phyloP scores from a whole-genome alignment of 2,113 vertebrate species.

The Lophius piscatorius region DNA sequence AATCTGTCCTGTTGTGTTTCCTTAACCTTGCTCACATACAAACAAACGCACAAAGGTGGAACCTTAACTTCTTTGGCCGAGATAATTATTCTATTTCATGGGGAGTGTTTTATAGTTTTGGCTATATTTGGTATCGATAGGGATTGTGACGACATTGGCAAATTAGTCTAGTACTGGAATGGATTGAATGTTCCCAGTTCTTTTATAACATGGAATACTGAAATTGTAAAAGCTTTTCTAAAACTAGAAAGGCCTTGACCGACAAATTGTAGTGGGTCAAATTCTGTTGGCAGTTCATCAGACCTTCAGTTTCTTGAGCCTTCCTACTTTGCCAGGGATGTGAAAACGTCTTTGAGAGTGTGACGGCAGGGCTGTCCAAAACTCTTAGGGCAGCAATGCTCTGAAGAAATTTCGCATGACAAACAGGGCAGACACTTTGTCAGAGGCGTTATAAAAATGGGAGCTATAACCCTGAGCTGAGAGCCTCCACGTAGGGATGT shows the following conservation, averaged over 20 bases:
- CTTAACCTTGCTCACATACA: too few relatives aligned
- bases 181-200: background rate
- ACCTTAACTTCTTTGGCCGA: too few relatives aligned
- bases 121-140: too few relatives aligned
- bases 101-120: too few relatives aligned
- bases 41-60: too few relatives aligned
- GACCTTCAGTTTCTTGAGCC: constrained; percentile 12
- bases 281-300: constrained; percentile 30
- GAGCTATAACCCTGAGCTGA: background rate
- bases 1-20: too few relatives aligned
- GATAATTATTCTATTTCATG: too few relatives aligned
- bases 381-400: background rate
- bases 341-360: constrained; percentile 15
- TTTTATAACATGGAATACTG: background rate
- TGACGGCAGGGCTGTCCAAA: constrained; percentile 19
- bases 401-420: constrained; percentile 23
- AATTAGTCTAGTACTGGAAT: background rate
- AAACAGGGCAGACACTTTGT: constrained; percentile 23
- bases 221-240: constrained; percentile 18
- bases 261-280: constrained; percentile 16
- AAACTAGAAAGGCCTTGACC: constrained; percentile 17
- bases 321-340: constrained; percentile 20
- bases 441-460: background rate
- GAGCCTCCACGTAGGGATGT: too few relatives aligned
- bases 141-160: background rate